Percentiles rank a stretch among this genome's conserved stretches.
These are phyloP conservation scores for Cygnus buccinator DNA, from an alignment of 2,113 vertebrate genomes.

Conservation along the genomic window DNA sequence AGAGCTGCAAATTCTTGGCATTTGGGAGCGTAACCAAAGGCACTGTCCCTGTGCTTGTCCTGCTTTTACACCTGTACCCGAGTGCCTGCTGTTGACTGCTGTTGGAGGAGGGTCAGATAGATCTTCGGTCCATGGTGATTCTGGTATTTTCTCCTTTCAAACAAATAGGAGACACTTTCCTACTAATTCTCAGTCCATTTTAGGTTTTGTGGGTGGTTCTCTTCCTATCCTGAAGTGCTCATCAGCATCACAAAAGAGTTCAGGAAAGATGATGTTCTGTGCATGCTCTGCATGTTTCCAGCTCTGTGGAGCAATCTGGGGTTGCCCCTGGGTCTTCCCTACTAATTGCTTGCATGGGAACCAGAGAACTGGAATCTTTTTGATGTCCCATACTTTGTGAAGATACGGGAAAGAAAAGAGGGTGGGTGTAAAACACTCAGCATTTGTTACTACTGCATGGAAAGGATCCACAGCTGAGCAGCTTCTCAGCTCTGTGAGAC, in stretches of 20 bases:
- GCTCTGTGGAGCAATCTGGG: neutral
- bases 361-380: neutral
- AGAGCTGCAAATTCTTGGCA: neutral
- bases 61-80: neutral
- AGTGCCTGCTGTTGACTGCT: neutral
- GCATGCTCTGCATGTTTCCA: neutral
- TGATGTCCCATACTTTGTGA: neutral
- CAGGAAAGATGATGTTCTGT: neutral
- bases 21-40: neutral
- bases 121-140: neutral
- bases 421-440: neutral
- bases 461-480: neutral
- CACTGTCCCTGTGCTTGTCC: neutral
- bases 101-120: neutral
- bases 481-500: neutral
- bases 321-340: neutral
- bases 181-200: neutral
- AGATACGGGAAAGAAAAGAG: neutral
- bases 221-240: neutral
- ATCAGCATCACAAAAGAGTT: neutral
- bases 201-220: neutral
- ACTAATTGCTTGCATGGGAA: neutral
- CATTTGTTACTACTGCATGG: neutral
- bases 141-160: neutral
- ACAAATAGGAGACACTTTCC: neutral